These are phyloP conservation scores for Manacus vitellinus DNA, from an alignment of 2,113 vertebrate species.

Conservation along the genomic window DNA sequence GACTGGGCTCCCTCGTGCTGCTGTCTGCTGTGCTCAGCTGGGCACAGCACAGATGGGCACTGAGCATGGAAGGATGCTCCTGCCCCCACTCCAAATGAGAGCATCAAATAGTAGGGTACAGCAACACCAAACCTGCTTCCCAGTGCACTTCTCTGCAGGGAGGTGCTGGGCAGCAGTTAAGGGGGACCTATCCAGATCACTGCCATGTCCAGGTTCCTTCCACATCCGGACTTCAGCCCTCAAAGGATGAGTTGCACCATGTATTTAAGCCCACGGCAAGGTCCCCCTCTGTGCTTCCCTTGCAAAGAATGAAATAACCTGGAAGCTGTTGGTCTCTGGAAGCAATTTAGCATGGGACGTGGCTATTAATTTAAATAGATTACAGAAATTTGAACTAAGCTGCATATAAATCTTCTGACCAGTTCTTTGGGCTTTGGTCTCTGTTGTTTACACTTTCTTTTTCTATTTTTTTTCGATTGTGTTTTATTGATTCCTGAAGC, in stretches of 20 bases:
- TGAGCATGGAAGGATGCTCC: not conserved
- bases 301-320: slow-evolving; percentile 31
- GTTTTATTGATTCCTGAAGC: slow-evolving; percentile 63
- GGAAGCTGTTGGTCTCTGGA: slow-evolving; percentile 59
- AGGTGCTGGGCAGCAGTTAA: not conserved
- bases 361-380: slow-evolving; percentile 72
- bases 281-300: not conserved
- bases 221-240: fast-evolving
- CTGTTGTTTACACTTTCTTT: slow-evolving; percentile 42
- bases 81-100: fast-evolving
- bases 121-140: not conserved
- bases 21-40: not conserved
- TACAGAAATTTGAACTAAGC: slow-evolving; percentile 72
- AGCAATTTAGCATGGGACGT: slow-evolving; percentile 59
- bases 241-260: not conserved
- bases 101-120: not conserved
- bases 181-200: not conserved
- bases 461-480: not conserved
- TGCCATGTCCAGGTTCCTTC: not conserved
- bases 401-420: slow-evolving; percentile 66
- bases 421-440: slow-evolving; percentile 45
- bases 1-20: not conserved
- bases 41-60: fast-evolving
- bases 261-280: not conserved
- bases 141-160: not conserved